Conservation (phyloP, 2,113 vertebrate species). For the Centropristis striata region DNA sequence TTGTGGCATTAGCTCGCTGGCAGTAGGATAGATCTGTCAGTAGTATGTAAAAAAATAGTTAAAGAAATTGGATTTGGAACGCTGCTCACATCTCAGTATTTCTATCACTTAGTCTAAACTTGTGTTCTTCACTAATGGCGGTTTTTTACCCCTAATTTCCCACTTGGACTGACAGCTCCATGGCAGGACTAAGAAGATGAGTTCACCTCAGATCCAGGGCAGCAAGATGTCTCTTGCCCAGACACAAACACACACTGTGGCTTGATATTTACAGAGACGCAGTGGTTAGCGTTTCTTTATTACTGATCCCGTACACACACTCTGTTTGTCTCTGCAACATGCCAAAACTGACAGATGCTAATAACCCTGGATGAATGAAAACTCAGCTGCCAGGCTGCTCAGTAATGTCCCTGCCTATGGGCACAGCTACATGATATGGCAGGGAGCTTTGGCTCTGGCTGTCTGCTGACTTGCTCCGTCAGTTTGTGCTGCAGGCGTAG, state of each 20-base stretch:
- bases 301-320: constrained; percentile 1
- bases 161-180: neutral
- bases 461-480: constrained; percentile 37
- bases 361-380: constrained; percentile 46
- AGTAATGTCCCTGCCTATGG: constrained; percentile 51
- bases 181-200: constrained; percentile 17
- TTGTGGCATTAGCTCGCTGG: too few species aligned
- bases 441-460: constrained; percentile 25
- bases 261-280: constrained; percentile 17
- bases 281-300: constrained; percentile 39
- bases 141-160: neutral
- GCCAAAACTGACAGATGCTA: constrained; percentile 59
- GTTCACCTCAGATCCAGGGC: constrained; percentile 51
- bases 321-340: constrained; percentile 20
- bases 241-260: constrained; percentile 13
- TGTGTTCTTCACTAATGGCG: neutral
- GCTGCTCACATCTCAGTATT: neutral
- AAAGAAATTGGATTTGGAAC: too few species aligned
- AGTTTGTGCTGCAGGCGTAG: constrained; percentile 65
- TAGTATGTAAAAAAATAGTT: too few species aligned
- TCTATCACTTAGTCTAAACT: neutral
- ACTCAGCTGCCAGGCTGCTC: constrained; percentile 46
- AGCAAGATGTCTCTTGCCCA: constrained; percentile 69
- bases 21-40: too few species aligned
- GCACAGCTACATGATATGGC: constrained; percentile 64